A percentile compares a stretch with the other conserved stretches of the same genome.
phyloP scores from a whole-genome alignment of 1,140 invertebrate genomes.

The Hyphantria cunea region DNA sequence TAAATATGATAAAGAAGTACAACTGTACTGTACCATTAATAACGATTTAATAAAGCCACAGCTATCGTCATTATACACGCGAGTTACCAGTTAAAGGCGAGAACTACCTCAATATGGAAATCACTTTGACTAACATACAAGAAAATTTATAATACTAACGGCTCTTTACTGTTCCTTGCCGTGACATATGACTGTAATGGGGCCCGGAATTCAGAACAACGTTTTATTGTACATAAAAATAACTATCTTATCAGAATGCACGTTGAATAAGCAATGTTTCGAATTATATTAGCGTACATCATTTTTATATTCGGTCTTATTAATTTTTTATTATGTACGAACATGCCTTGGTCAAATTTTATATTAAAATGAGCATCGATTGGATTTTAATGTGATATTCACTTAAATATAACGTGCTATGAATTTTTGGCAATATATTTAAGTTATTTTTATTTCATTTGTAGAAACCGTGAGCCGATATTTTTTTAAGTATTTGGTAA shows the following conservation, averaged over 20 bases:
- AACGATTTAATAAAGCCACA: slow-evolving; percentile 59
- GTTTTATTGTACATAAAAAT: slow-evolving; percentile 62
- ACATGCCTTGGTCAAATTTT: slow-evolving; percentile 18
- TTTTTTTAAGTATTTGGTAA: too few species aligned
- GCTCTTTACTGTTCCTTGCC: slow-evolving; percentile 58
- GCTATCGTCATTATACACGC: slow-evolving; percentile 61
- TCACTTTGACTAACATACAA: slow-evolving; percentile 60
- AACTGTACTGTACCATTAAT: slow-evolving; percentile 53
- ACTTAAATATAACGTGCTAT: not conserved
- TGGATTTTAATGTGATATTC: slow-evolving; percentile 16
- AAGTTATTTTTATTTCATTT: slow-evolving; percentile 16
- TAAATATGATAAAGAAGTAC: slow-evolving; percentile 44
- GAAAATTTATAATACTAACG: slow-evolving; percentile 59
- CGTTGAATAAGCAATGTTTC: slow-evolving; percentile 43
- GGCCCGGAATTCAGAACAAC: slow-evolving; percentile 52
- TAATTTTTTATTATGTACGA: slow-evolving; percentile 31
- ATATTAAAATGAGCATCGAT: slow-evolving; percentile 17
- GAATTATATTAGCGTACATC: slow-evolving; percentile 46
- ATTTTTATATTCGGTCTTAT: slow-evolving; percentile 37
- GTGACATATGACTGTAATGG: slow-evolving; percentile 71
- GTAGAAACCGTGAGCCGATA: not conserved
- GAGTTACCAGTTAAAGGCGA: slow-evolving; percentile 52
- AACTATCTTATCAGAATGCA: slow-evolving; percentile 43
- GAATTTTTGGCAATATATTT: slow-evolving; percentile 16
- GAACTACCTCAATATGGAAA: slow-evolving; percentile 70